Evolutionary conservation across 2,888 invertebrate genomes (phyloP), one percentile per base, ranked within the genome.

Genomic region (Melinopterus prodromus): DNA sequence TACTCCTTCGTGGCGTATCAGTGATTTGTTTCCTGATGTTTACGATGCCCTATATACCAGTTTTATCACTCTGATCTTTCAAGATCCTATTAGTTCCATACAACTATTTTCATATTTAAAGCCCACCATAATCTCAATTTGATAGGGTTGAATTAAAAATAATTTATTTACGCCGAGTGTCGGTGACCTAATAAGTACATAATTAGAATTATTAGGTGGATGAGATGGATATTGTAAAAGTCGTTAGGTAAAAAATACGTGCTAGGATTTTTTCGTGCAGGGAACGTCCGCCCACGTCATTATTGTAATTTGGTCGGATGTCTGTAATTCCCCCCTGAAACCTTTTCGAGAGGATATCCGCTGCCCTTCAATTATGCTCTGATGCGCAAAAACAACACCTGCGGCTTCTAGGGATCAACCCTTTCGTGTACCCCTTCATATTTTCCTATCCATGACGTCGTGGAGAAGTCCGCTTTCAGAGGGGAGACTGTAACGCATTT

Each of bases 291-390:
- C 53, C 53, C 53, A 53, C 3, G 53, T 53, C 53, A 53, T 53
- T 53, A 53, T 53, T 53, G 53, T 53, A 53, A 53, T 53, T 53
- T 53, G 53, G 53, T 53, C 53, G 53, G 53, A 53, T 9, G 53
- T 53, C 53, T 53, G 53, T 53, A 53, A 53, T 53, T 53, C 53
- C 53, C 53, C 53, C 53, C 53, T 53, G 53, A 53, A 53, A 53
- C 53, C 53, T 53, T 53, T 53, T 53, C 53, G 53, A 53, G 53
- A 53, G 53, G 53, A 53, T 53, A 53, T 53, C 53, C 53, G 53
- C 12, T 53, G 53, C 53, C 53, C 53, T 53, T 53, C 53, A 53
- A 53, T 53, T 53, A 53, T 53, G 53, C 53, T 12, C 53, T 53
- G 53, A 53, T 53, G 53, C 53, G 53, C 53, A 53, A 53, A 53